Evolutionary conservation across 2,113 vertebrate genomes (phyloP).

Genomic region (Tachuris rubrigastra): DNA sequence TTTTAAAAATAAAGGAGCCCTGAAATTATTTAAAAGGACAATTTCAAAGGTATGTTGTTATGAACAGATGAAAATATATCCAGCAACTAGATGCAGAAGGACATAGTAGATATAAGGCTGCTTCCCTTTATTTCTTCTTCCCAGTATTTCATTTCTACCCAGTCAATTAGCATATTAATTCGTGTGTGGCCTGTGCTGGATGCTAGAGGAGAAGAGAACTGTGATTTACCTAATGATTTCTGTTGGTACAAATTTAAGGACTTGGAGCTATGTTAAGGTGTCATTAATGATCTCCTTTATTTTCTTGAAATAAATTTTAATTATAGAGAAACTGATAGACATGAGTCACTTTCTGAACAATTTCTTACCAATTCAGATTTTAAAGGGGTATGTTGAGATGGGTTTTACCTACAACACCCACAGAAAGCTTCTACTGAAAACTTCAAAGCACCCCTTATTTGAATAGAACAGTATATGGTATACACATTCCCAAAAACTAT

Average conservation of each 20-base stretch:
- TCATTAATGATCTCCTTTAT: neutral
- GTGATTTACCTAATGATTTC: neutral
- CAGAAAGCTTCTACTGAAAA: neutral
- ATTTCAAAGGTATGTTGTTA: neutral
- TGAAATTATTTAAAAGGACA: neutral
- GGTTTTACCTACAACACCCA: neutral
- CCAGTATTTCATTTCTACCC: neutral
- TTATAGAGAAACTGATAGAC: neutral
- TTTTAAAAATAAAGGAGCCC: neutral
- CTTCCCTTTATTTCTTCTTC: neutral
- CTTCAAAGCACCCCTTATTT: neutral
- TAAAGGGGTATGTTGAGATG: neutral
- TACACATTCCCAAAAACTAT: neutral
- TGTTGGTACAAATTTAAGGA: neutral
- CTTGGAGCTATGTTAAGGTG: neutral
- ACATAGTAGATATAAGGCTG: neutral
- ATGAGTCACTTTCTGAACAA: neutral
- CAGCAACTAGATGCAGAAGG: neutral
- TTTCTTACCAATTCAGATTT: neutral
- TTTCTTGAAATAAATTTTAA: neutral
- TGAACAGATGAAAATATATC: neutral
- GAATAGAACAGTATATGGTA: neutral
- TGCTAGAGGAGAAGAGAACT: neutral
- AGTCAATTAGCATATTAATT: neutral
- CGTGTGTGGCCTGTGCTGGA: neutral